These are phyloP conservation scores for Mactromeris polynyma DNA, from an alignment of 2,888 invertebrate genomes.

Conservation along the genomic window DNA sequence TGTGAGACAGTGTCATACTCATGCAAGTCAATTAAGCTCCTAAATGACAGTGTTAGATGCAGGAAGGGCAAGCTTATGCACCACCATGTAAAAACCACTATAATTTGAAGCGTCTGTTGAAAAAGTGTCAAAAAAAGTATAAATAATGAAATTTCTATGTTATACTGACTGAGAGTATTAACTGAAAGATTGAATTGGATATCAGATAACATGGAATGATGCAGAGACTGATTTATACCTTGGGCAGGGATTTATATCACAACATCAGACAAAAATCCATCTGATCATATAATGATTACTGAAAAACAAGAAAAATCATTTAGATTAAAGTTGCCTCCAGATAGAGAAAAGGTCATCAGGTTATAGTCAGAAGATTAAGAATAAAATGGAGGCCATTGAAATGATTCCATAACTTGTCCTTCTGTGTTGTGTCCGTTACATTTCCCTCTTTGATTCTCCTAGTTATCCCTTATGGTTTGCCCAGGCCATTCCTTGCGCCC, in stretches of 20 bases:
- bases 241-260: background rate
- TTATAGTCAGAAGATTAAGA: background rate
- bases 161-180: background rate
- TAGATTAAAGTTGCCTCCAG: background rate
- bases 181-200: background rate
- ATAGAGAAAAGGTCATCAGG: background rate
- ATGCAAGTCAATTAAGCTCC: too few relatives aligned
- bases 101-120: too few relatives aligned
- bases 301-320: constrained; percentile 7
- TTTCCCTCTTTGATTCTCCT: too few relatives aligned
- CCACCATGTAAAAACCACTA: too few relatives aligned
- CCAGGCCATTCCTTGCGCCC: too few relatives aligned
- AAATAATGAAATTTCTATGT: background rate
- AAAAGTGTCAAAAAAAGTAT: background rate
- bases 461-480: too few relatives aligned
- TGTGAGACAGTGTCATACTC: too few relatives aligned
- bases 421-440: too few relatives aligned
- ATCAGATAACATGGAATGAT: background rate
- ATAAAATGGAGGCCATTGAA: too few relatives aligned
- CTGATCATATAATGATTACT: background rate
- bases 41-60: too few relatives aligned
- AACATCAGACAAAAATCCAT: background rate
- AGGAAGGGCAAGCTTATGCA: too few relatives aligned
- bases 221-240: background rate
- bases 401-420: too few relatives aligned